These are phyloP conservation scores for Cyaniris semiargus DNA, from an alignment of 2,888 invertebrate genomes.

Conservation along the genomic window DNA sequence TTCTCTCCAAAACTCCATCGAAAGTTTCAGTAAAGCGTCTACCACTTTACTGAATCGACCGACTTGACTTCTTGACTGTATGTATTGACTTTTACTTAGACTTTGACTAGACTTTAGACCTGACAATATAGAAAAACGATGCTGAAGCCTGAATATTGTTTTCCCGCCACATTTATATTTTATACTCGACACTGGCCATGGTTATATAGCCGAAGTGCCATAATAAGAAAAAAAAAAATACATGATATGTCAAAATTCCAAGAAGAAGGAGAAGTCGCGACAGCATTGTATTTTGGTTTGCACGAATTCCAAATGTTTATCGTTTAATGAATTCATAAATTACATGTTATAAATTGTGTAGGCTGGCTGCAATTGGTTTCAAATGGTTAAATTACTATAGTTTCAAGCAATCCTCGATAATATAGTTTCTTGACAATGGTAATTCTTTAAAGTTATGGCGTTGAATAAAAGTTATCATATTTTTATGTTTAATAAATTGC, in stretches of 20 bases:
- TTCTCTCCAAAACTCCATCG: too few species aligned
- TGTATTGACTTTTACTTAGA: too few species aligned
- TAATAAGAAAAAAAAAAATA: neutral
- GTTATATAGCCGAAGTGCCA: too few species aligned
- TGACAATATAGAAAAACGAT: too few species aligned
- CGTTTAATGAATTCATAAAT: neutral
- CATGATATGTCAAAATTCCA: neutral
- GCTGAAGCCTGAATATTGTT: too few species aligned
- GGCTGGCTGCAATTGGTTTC: neutral
- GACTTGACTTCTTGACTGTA: too few species aligned
- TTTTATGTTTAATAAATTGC: neutral
- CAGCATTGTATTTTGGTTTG: constrained; percentile 6
- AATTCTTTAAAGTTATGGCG: neutral
- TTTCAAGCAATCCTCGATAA: neutral
- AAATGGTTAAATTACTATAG: constrained; percentile 9
- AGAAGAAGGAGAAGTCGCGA: neutral
- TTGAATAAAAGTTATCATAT: neutral
- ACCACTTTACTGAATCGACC: too few species aligned
- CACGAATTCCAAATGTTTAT: neutral
- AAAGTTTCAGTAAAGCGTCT: too few species aligned
- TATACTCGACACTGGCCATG: too few species aligned
- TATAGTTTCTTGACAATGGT: neutral
- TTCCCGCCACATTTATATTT: too few species aligned
- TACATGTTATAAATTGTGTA: neutral
- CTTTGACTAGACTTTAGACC: too few species aligned